Evolutionary conservation across 2,888 invertebrate species (phyloP).

Genomic region (Lucinisca nassula): DNA sequence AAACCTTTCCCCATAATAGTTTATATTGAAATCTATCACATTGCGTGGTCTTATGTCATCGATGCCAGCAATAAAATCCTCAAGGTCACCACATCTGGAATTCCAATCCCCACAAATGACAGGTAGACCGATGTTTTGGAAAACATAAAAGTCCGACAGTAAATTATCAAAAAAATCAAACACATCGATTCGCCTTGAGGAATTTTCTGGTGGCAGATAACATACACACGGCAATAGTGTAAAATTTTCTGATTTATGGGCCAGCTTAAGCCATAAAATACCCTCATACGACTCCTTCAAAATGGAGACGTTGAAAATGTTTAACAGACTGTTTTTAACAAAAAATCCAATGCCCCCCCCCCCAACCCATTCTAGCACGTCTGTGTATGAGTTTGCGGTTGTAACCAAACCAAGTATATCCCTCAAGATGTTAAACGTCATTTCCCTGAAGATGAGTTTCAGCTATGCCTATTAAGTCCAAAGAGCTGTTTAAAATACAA

Average conservation of each 20-base stretch:
- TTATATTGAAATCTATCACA: neutral
- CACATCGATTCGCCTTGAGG: neutral
- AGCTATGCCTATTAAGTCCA: conserved; percentile 40
- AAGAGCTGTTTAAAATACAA: neutral
- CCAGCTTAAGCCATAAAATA: neutral
- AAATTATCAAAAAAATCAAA: conserved; percentile 15
- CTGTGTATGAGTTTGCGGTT: neutral
- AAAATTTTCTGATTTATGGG: neutral
- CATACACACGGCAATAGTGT: conserved; percentile 10
- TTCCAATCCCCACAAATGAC: conserved; percentile 23
- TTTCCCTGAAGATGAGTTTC: conserved; percentile 39
- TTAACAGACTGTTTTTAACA: neutral
- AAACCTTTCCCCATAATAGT: neutral
- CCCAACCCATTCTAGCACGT: neutral
- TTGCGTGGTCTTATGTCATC: conserved; percentile 1
- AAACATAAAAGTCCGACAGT: neutral
- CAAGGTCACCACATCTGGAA: neutral
- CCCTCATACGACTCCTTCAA: neutral
- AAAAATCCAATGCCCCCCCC: conserved; percentile 14
- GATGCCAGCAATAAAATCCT: conserved; percentile 20
- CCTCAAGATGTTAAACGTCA: neutral
- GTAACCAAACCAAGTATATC: conserved; percentile 35
- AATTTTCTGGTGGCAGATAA: conserved; percentile 14
- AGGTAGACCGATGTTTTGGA: neutral
- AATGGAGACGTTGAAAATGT: neutral